A percentile compares a stretch with the other conserved stretches of the same genome.
These are phyloP conservation scores for Pseudochaenichthys georgianus DNA, from an alignment of 2,797 vertebrate species.

Conservation along the genomic window DNA sequence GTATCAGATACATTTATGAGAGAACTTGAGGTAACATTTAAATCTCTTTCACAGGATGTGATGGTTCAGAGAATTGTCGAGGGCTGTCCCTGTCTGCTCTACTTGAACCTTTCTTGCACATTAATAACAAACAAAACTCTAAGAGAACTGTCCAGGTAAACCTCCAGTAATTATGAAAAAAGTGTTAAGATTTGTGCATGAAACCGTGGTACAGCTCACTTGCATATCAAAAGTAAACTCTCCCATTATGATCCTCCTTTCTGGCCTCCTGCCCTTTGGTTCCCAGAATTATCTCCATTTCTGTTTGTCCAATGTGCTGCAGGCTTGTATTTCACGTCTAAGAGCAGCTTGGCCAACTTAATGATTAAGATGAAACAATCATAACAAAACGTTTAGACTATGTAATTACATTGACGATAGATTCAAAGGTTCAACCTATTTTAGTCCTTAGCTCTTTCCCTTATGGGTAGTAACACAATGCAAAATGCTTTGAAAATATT, in stretches of 20 bases:
- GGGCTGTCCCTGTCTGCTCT: constrained; percentile 85
- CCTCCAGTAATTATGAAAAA: constrained; percentile 36
- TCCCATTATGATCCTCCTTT: not conserved
- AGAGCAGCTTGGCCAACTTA: constrained; percentile 14
- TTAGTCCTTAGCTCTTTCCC: not conserved
- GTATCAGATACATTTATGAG: not conserved
- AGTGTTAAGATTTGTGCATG: not conserved
- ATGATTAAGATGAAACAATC: constrained; percentile 47
- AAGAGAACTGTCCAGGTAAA: constrained; percentile 85
- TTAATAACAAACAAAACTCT: constrained; percentile 83
- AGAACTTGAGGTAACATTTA: constrained; percentile 13
- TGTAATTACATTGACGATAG: constrained; percentile 11
- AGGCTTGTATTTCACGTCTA: constrained; percentile 25
- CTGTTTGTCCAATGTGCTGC: constrained; percentile 20
- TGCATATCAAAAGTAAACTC: not conserved
- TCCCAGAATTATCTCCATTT: constrained; percentile 37
- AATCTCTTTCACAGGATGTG: constrained; percentile 81
- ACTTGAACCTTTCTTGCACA: constrained; percentile 88
- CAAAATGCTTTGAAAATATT: constrained; percentile 9
- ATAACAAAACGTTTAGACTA: not conserved
- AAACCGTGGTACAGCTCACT: not conserved
- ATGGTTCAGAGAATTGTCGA: constrained; percentile 83
- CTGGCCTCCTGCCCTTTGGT: constrained; percentile 15
- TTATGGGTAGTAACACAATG: not conserved
- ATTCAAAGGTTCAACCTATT: constrained; percentile 5